phyloP scores from a whole-genome alignment of 2,888 invertebrate genomes.

The Plagodis pulveraria region DNA sequence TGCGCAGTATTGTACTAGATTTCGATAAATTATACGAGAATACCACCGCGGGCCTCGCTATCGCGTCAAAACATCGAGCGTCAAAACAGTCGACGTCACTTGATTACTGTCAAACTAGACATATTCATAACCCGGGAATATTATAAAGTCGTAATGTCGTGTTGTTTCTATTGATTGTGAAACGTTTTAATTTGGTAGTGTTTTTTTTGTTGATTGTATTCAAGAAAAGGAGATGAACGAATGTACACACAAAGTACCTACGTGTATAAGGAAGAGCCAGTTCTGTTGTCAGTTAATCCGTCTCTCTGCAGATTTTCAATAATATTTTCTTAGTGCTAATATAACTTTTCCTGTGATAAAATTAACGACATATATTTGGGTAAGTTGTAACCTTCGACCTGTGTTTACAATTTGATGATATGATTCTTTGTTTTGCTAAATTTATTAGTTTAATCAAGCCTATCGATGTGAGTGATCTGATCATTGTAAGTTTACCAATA shows the following conservation, averaged over 20 bases:
- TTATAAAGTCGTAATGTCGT: neutral
- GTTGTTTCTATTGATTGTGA: no score
- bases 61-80: constrained; percentile 3
- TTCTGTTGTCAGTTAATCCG: neutral
- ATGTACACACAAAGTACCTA: no score
- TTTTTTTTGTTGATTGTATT: no score
- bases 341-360: constrained; percentile 1
- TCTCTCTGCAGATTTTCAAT: neutral
- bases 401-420: constrained; percentile 3
- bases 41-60: neutral
- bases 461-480: no score
- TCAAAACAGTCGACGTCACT: constrained; percentile 33
- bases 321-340: constrained; percentile 8
- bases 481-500: no score
- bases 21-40: constrained; percentile 6
- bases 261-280: neutral
- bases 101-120: constrained; percentile 22
- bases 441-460: neutral
- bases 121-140: neutral
- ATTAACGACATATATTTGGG: constrained; percentile 2
- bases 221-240: no score
- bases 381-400: constrained; percentile 6
- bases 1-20: no score
- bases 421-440: neutral
- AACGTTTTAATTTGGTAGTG: no score